Evolutionary conservation across 1,140 invertebrate genomes (phyloP).

Genomic region (Aphelinus certus): DNA sequence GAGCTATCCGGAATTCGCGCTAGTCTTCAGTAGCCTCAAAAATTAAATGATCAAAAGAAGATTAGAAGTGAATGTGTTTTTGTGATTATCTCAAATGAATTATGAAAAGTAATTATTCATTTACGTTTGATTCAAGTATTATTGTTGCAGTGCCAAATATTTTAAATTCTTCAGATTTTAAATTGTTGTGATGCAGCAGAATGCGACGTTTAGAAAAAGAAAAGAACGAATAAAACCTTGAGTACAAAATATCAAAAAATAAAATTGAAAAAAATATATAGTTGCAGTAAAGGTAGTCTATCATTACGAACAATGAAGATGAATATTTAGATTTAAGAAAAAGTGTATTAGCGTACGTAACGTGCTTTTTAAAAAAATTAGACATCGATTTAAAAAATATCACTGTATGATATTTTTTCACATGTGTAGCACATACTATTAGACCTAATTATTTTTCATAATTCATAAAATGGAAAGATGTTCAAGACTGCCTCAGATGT

Average conservation of each 20-base stretch:
- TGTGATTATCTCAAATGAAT: constrained; percentile 39
- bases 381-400: constrained; percentile 35
- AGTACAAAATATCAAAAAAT: constrained; percentile 42
- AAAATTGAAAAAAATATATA: constrained; percentile 35
- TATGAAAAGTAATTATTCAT: constrained; percentile 43
- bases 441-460: constrained; percentile 42
- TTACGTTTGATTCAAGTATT: constrained; percentile 39
- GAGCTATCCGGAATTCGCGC: constrained; percentile 50
- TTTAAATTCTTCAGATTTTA: constrained; percentile 30
- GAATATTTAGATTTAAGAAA: constrained; percentile 35
- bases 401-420: constrained; percentile 34
- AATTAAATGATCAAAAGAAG: constrained; percentile 5
- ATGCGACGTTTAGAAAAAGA: constrained; percentile 19
- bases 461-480: constrained; percentile 38
- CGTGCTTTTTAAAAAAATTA: constrained; percentile 39
- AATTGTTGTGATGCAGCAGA: not conserved
- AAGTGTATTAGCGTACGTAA: constrained; percentile 35
- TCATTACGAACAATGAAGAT: constrained; percentile 23
- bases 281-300: constrained; percentile 25
- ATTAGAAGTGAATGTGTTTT: constrained; percentile 3
- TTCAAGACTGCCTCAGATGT: constrained; percentile 37
- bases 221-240: constrained; percentile 33
- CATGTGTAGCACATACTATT: constrained; percentile 9
- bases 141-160: constrained; percentile 43
- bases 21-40: constrained; percentile 34